Evolutionary conservation across 1,140 invertebrate species (phyloP), one percentile per base, ranked within the genome.

Genomic region (Bombus pyrosoma): DNA sequence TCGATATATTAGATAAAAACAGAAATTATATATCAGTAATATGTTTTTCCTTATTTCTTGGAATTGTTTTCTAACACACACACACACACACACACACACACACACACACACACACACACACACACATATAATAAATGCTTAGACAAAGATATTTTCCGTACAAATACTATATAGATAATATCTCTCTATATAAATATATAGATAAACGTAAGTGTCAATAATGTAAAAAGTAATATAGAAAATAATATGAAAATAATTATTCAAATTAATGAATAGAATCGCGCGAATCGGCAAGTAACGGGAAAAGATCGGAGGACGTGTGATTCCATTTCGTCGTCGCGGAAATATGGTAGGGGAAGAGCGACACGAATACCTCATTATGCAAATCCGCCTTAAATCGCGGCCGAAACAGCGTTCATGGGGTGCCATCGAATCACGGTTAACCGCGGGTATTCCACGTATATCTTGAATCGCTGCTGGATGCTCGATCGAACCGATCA

Each of bases 311-410:
- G 1, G 25, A 18, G 18, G 28, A 83, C 22, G 10, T 10, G 18
- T 43, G 43, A 83, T 76, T 41, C n/a, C 9, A 28, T 78, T 53
- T 83, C 15, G 28, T 77, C 62, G 53, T 78, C 37, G 37, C 37
- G 28, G n/a, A 4, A n/a, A 57, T 37, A 43, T n/a, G 69, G n/a
- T 25, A n/a, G 34, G 32, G 62, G 62, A 6, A 22, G 62, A 12
- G 34, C 82, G 47, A 83, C 64, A 83, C 74, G 74, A 41, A 83
- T 83, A 83, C 82, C 74, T 83, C 74, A 78, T 83, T 83, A 83
- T 78, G 82, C 82, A 83, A 83, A 83, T 83, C 82, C 41, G 64
- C 74, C 82, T 77, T 83, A 83, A 83, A 83, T 78, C 82, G 82
- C 43, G 64, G 39, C 47, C 18, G 43, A 76, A 83, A 83, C 64